phyloP scores from a whole-genome alignment of 2,888 invertebrate genomes.

The Ophioninae sp. region DNA sequence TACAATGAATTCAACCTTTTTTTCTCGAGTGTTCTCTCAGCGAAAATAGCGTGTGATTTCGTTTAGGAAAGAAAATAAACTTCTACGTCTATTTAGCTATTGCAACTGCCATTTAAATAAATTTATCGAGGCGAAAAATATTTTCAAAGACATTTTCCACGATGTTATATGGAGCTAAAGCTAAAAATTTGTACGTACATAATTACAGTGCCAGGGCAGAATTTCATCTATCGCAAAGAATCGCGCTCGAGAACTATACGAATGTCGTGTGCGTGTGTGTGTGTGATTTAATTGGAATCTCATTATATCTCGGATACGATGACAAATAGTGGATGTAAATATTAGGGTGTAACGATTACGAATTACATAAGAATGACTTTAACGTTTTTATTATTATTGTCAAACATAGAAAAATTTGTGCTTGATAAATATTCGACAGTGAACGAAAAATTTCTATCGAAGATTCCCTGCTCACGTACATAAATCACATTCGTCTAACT shows the following conservation, averaged over 20 bases:
- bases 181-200: constrained; percentile 53
- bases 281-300: constrained; percentile 16
- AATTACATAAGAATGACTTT: neutral
- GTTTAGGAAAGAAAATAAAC: constrained; percentile 34
- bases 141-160: constrained; percentile 6
- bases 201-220: constrained; percentile 53
- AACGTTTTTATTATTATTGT: neutral
- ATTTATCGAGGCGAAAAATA: constrained; percentile 33
- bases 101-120: constrained; percentile 44
- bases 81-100: constrained; percentile 54
- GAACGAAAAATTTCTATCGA: neutral
- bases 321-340: neutral
- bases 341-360: neutral
- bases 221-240: constrained; percentile 46
- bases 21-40: constrained; percentile 9
- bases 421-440: neutral
- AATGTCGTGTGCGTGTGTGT: neutral
- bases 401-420: neutral
- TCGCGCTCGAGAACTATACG: constrained; percentile 18
- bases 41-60: neutral
- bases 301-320: neutral
- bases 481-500: too few species aligned
- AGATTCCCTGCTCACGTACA: neutral
- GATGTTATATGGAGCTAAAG: constrained; percentile 47
- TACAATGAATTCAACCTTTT: neutral